phyloP scores from a whole-genome alignment of 2,888 invertebrate genomes.

The Mythimna loreyi region DNA sequence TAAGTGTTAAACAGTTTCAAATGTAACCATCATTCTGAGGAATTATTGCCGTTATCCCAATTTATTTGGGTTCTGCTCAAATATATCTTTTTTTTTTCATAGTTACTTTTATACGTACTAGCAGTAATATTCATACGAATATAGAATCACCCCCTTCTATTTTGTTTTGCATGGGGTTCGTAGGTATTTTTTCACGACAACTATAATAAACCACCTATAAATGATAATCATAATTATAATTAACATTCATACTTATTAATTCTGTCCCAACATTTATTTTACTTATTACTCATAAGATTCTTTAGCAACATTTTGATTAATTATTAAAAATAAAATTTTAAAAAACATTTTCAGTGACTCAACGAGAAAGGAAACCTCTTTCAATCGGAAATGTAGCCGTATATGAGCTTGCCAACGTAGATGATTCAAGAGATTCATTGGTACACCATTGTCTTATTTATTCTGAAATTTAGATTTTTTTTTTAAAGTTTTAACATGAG shows the following conservation, averaged over 20 bases:
- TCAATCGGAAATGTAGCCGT: not conserved
- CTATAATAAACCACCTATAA: not conserved
- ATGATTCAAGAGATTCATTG: constrained; percentile 3
- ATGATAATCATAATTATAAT: too few relatives aligned
- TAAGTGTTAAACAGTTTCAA: constrained; percentile 11
- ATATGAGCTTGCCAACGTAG: not conserved
- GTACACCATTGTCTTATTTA: not conserved
- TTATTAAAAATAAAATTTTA: too few relatives aligned
- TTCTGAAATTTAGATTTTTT: not conserved
- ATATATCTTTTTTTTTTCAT: too few relatives aligned
- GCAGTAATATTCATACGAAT: too few relatives aligned
- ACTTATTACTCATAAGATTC: too few relatives aligned
- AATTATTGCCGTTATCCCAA: not conserved
- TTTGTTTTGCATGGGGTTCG: not conserved
- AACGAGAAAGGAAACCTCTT: not conserved
- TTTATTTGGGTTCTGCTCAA: not conserved
- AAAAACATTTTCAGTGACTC: constrained; percentile 15
- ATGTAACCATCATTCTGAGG: not conserved
- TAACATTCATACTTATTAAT: not conserved
- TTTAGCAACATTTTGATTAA: too few relatives aligned
- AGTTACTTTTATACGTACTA: too few relatives aligned
- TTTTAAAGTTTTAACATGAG: not conserved
- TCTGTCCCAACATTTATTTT: not conserved
- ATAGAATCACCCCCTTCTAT: too few relatives aligned
- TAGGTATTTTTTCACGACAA: not conserved